These are phyloP conservation scores for Argentina silus DNA, from an alignment of 2,797 vertebrate species.

Conservation along the genomic window DNA sequence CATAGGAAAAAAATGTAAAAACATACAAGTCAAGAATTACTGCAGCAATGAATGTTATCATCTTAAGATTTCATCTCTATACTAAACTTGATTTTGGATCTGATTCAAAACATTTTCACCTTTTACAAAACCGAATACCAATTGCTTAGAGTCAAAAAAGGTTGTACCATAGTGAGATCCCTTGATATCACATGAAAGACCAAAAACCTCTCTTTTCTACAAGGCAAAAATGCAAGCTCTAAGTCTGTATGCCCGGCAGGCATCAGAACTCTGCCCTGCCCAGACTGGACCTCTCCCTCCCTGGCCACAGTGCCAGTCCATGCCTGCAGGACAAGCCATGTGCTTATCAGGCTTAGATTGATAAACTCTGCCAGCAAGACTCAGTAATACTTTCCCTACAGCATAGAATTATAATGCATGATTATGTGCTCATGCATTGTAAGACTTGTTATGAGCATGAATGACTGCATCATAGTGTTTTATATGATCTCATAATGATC, in stretches of 20 bases:
- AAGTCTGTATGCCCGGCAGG: neutral
- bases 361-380: too few species aligned
- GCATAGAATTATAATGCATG: too few species aligned
- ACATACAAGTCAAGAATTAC: conserved; percentile 7
- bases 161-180: neutral
- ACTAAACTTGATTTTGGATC: too few species aligned
- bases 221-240: neutral
- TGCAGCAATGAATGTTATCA: neutral
- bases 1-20: too few species aligned
- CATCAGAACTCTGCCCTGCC: neutral
- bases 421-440: too few species aligned
- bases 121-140: neutral
- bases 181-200: conserved; percentile 24
- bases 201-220: neutral
- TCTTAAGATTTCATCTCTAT: too few species aligned
- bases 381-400: too few species aligned
- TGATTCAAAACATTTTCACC: too few species aligned
- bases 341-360: neutral
- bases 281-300: neutral
- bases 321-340: neutral
- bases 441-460: too few species aligned
- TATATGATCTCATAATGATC: too few species aligned
- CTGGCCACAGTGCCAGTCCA: neutral
- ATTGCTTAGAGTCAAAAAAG: neutral
- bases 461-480: too few species aligned